phyloP scores from a whole-genome alignment of 2,888 invertebrate species.

The Formica aserva region DNA sequence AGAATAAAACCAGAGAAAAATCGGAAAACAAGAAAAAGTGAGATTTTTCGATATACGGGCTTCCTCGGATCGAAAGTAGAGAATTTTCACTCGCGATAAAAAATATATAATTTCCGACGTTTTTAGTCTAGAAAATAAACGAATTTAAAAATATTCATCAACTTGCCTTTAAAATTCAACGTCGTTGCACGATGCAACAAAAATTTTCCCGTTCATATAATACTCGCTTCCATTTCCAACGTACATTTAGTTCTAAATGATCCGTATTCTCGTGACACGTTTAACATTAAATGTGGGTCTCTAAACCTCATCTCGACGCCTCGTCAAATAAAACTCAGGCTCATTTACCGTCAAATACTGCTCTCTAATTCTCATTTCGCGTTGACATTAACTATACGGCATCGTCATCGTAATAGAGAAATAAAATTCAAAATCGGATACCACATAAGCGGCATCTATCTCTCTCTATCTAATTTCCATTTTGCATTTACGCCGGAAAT shows the following conservation, averaged over 20 bases:
- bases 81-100: not conserved
- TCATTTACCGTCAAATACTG: conserved; percentile 25
- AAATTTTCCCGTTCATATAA: not conserved
- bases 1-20: not conserved
- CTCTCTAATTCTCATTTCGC: not conserved
- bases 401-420: not conserved
- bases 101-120: not conserved
- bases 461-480: conserved; percentile 9
- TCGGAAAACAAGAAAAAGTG: not conserved
- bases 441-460: not conserved
- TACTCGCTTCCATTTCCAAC: conserved; percentile 12
- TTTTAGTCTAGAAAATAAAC: not conserved
- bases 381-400: no score
- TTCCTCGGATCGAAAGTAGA: not conserved
- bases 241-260: conserved; percentile 7
- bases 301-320: not conserved
- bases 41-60: not conserved
- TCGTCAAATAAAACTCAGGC: conserved; percentile 4
- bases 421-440: conserved; percentile 16
- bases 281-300: conserved; percentile 4
- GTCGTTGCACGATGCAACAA: not conserved
- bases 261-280: not conserved
- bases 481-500: not conserved
- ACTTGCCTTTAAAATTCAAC: not conserved
- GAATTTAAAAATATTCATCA: not conserved